phyloP scores from a whole-genome alignment of 2,797 vertebrate genomes.

The Sternotherus odoratus region DNA sequence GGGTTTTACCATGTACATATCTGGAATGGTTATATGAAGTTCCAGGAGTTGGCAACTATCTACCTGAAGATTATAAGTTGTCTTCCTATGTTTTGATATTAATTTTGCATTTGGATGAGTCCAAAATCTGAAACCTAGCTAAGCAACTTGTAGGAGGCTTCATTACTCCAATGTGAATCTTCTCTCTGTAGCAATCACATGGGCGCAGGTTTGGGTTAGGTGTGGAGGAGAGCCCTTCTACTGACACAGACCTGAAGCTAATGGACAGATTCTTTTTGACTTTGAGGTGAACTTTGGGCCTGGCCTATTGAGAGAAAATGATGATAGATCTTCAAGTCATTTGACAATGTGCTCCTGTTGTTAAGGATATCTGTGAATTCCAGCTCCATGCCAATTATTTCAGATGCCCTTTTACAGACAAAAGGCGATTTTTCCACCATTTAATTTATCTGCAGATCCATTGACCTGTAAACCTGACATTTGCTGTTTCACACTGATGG shows the following conservation, averaged over 20 bases:
- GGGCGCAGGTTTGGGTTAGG: background rate
- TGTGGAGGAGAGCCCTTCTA: background rate
- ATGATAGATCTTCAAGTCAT: background rate
- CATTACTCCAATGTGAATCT: background rate
- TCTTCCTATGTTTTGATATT: slow-evolving; percentile 2
- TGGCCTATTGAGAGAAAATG: background rate
- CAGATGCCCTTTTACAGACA: slow-evolving; percentile 41
- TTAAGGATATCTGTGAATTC: slow-evolving; percentile 24
- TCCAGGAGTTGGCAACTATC: background rate
- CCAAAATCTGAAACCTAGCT: background rate
- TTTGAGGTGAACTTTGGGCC: background rate
- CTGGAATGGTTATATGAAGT: background rate
- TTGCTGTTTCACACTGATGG: slow-evolving; percentile 40
- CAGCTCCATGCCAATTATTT: slow-evolving; percentile 36
- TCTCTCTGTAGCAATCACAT: background rate
- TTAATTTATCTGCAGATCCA: slow-evolving; percentile 38
- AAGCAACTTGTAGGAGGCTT: background rate
- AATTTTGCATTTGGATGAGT: background rate
- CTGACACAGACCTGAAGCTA: background rate
- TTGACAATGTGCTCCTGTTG: slow-evolving; percentile 15
- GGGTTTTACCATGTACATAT: background rate
- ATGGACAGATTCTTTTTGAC: background rate
- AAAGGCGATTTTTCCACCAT: background rate
- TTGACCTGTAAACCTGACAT: slow-evolving; percentile 60
- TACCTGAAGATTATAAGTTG: background rate